Conservation (phyloP, 2,113 vertebrate species). For the Megaceryle maxima region DNA sequence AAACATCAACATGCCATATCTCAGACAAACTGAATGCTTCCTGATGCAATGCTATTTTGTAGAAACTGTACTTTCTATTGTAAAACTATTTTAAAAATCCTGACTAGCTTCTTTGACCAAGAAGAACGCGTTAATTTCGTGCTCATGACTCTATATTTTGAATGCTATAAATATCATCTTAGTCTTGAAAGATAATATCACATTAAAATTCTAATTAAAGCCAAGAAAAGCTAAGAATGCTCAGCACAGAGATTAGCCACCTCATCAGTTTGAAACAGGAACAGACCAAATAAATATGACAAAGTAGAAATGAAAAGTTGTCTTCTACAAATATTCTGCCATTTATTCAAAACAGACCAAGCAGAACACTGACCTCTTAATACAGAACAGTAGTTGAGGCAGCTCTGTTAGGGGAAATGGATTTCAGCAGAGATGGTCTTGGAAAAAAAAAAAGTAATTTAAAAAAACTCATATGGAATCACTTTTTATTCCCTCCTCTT, state of each 20-base stretch:
- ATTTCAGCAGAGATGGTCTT: constrained; percentile 15
- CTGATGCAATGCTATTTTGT: not conserved
- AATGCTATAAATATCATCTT: not conserved
- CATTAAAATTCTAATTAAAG: not conserved
- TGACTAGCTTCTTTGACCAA: not conserved
- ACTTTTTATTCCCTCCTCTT: not conserved
- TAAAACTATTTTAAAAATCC: not conserved
- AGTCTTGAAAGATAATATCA: not conserved
- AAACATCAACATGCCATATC: not conserved
- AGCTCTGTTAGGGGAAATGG: constrained; percentile 21
- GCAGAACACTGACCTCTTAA: constrained; percentile 39
- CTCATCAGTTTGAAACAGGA: constrained; percentile 27
- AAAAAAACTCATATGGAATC: constrained; percentile 35
- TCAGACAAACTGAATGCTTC: not conserved
- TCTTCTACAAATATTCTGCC: not conserved
- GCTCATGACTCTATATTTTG: not conserved
- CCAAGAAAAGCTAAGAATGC: not conserved
- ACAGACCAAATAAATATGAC: not conserved
- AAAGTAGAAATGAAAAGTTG: constrained; percentile 14
- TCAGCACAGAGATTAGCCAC: not conserved
- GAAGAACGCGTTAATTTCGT: not conserved
- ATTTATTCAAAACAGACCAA: constrained; percentile 39
- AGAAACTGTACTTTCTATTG: not conserved
- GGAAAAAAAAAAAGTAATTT: not conserved
- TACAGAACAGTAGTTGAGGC: constrained; percentile 24